Percentiles rank a stretch among this genome's conserved stretches.
Conservation (phyloP, 2,888 invertebrate species). For the Drosophila phalerata region DNA sequence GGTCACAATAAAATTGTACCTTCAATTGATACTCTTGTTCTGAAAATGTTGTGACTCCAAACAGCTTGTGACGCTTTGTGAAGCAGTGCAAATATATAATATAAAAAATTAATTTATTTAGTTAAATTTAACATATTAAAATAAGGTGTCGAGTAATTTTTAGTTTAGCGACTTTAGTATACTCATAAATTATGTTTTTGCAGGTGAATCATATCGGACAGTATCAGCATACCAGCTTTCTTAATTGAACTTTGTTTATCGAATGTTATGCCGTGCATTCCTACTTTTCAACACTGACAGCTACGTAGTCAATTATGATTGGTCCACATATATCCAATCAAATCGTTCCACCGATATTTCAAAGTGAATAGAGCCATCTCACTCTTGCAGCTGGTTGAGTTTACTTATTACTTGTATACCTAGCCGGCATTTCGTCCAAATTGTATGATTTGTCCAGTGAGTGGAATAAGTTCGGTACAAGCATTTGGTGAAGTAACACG, state of each 20-base stretch:
- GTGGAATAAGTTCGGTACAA: constrained; percentile 41
- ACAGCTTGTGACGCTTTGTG: too few relatives aligned
- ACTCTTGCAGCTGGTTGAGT: constrained; percentile 19
- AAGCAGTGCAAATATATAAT: too few relatives aligned
- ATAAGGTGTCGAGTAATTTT: too few relatives aligned
- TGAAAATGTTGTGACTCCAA: too few relatives aligned
- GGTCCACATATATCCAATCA: constrained; percentile 87
- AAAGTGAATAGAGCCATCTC: constrained; percentile 28
- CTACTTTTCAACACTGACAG: constrained; percentile 52
- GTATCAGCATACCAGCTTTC: constrained; percentile 2
- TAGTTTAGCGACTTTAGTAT: too few relatives aligned
- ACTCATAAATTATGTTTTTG: too few relatives aligned
- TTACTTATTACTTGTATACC: constrained; percentile 21
- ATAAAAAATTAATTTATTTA: too few relatives aligned
- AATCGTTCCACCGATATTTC: constrained; percentile 88
- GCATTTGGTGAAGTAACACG: constrained; percentile 48
- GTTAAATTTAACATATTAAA: too few relatives aligned
- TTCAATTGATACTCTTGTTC: too few relatives aligned
- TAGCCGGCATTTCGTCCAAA: constrained; percentile 63
- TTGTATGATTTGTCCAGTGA: constrained; percentile 37
- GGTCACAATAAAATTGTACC: too few relatives aligned
- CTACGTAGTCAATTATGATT: constrained; percentile 82
- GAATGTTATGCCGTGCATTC: not conserved
- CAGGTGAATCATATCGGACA: not conserved
- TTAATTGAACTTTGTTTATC: constrained; percentile 8